Evolutionary conservation across 2,888 invertebrate species (phyloP).

Genomic region (Aporophyla lueneburgensis): DNA sequence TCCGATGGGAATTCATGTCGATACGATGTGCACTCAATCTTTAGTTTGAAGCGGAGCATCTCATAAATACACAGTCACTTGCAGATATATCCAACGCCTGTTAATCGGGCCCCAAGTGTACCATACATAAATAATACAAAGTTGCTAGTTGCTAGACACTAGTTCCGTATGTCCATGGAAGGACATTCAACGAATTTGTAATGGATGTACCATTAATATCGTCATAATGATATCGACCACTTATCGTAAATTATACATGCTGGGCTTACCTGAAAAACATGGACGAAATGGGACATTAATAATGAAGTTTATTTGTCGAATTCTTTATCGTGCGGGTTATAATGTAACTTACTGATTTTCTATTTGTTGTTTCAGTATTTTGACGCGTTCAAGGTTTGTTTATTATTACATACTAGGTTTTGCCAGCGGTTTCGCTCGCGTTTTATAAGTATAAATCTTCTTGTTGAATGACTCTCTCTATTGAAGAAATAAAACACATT

Average conservation of each 20-base stretch:
- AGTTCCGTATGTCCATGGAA: conserved; percentile 49
- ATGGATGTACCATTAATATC: conserved; percentile 56
- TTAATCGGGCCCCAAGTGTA: conserved; percentile 57
- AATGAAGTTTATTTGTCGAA: conserved; percentile 41
- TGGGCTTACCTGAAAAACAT: conserved; percentile 33
- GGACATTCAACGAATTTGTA: conserved; percentile 53
- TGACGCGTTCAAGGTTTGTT: background rate
- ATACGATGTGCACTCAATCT: conserved; percentile 44
- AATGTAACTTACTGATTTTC: background rate
- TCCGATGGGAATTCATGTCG: conserved; percentile 11
- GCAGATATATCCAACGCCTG: conserved; percentile 10
- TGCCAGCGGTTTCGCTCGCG: too few relatives aligned
- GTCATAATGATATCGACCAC: conserved; percentile 57
- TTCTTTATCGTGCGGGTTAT: conserved; percentile 6
- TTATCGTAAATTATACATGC: conserved; percentile 61
- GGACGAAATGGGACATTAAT: conserved; percentile 27
- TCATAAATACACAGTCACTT: conserved; percentile 22
- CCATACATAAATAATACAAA: conserved; percentile 54
- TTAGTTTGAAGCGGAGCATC: conserved; percentile 16
- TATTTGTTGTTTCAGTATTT: conserved; percentile 6
- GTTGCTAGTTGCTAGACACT: conserved; percentile 36
- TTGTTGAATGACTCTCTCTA: too few relatives aligned
- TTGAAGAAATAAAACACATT: too few relatives aligned
- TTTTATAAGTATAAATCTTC: too few relatives aligned
- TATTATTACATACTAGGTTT: background rate